A percentile compares a stretch with the other conserved stretches of the same genome.
Evolutionary conservation across 2,888 invertebrate genomes (phyloP).

Genomic region (Tetragonula carbonaria): DNA sequence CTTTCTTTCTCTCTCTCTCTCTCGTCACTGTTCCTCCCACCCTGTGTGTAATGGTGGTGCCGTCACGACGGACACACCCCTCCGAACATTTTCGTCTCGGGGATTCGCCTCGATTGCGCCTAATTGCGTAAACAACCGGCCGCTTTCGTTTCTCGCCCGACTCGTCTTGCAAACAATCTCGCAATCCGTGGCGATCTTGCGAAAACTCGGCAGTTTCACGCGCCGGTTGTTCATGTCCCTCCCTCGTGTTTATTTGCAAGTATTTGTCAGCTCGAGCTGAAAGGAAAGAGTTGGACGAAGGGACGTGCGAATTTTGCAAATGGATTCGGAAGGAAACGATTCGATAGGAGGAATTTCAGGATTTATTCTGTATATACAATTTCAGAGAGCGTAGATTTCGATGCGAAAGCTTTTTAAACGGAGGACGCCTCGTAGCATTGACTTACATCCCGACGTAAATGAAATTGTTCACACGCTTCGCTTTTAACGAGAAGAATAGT

Average conservation of each 20-base stretch:
- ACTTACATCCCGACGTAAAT: too few relatives aligned
- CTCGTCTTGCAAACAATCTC: slow-evolving; percentile 38
- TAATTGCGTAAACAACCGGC: slow-evolving; percentile 34
- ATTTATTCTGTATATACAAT: too few relatives aligned
- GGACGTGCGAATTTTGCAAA: background rate
- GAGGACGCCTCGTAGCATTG: too few relatives aligned
- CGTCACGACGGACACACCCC: slow-evolving; percentile 60
- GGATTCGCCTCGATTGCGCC: slow-evolving; percentile 34
- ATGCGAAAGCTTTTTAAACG: too few relatives aligned
- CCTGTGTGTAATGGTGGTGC: background rate
- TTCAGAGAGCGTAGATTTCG: too few relatives aligned
- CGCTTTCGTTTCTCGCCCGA: background rate
- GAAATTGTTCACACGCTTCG: too few relatives aligned
- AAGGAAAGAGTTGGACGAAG: background rate
- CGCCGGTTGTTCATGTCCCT: background rate
- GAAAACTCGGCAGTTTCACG: background rate
- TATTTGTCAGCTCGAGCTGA: background rate
- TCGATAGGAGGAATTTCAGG: background rate
- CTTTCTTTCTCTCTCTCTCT: background rate
- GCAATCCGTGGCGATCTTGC: slow-evolving; percentile 15
- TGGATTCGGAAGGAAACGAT: background rate
- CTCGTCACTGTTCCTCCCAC: background rate
- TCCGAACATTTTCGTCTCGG: slow-evolving; percentile 32
- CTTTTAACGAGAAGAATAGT: too few relatives aligned
- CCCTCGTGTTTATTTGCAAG: background rate